Conservation (phyloP, 2,113 vertebrate genomes). For the Leptosomus discolor region DNA sequence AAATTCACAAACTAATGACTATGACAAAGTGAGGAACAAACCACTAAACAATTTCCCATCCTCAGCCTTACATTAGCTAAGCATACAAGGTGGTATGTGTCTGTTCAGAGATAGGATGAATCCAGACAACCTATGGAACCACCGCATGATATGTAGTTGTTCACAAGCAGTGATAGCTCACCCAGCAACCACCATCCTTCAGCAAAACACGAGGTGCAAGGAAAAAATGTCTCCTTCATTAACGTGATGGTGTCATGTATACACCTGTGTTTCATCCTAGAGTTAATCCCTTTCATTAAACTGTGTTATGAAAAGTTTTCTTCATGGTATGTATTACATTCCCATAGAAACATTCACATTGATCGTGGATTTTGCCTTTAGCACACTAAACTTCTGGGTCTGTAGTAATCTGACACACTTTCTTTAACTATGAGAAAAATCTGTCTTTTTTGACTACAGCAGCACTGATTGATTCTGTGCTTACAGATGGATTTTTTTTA, state of each 20-base stretch:
- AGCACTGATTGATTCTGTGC: constrained; percentile 12
- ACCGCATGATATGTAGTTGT: too few relatives aligned
- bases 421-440: constrained; percentile 20
- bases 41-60: not conserved
- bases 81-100: not conserved
- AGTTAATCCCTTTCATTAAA: not conserved
- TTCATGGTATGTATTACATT: not conserved
- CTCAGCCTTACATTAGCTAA: not conserved
- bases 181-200: not conserved
- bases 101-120: not conserved
- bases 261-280: not conserved
- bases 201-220: not conserved
- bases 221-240: not conserved
- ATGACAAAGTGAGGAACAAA: not conserved
- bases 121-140: not conserved
- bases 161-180: not conserved
- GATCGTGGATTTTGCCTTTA: not conserved
- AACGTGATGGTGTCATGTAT: not conserved
- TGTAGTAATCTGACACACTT: not conserved
- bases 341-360: not conserved
- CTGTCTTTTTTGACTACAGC: not conserved
- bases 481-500: constrained; percentile 17
- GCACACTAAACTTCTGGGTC: not conserved
- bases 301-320: not conserved
- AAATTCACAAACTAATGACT: not conserved